Base-by-base conservation (phyloP, 2,888 invertebrate genomes). In the Lepidocyrtoides sp. region DNA sequence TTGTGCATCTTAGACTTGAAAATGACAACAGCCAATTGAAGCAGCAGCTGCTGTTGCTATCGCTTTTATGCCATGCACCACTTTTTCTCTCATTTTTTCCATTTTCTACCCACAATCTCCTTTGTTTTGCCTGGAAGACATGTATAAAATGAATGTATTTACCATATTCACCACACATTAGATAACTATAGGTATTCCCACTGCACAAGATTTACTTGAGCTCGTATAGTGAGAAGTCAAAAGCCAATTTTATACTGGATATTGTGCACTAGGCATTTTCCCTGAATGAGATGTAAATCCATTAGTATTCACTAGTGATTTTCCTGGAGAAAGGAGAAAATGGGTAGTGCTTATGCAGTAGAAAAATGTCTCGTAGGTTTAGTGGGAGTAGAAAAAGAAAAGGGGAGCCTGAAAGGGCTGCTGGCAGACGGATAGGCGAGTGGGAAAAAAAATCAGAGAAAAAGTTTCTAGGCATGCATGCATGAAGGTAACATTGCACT, bases 201-300 rank as follows among this genome's bases (percentile, higher is more conserved):
- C 14, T 20, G 1, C 17, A n/a, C 32, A 32, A 32, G 51, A 79
- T 79, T 51, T 79, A 32, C 60, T 82, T 41, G 63, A 23, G 32
- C 48, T 85, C 75, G 29, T 54, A 29, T 54, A n/a, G 29, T 29
- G 17, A 29, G 7, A 36, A 79, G 57, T 17, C 79, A 72, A 69
- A 85, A 85, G 41, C 41, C 85, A 75, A 57, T 72, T 75, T 75
- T 12, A 23, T n/a, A n/a, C 20, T 57, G 57, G 54, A 20, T 54
- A 32, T 48, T 48, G 36, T 48, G 29, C 20, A 36, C 57, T 57
- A 36, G n/a, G 17, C 41, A 60, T 12, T 26, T 75, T 26, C 63
- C 17, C 36, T 60, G 91, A 91, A 86, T 81, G 82, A 84, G 84
- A 84, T 88, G 36, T 51, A 69, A 81, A 82, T 41, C 88, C 72